Conservation (phyloP, 2,888 invertebrate species). For the Drosophila fulvimacula region DNA sequence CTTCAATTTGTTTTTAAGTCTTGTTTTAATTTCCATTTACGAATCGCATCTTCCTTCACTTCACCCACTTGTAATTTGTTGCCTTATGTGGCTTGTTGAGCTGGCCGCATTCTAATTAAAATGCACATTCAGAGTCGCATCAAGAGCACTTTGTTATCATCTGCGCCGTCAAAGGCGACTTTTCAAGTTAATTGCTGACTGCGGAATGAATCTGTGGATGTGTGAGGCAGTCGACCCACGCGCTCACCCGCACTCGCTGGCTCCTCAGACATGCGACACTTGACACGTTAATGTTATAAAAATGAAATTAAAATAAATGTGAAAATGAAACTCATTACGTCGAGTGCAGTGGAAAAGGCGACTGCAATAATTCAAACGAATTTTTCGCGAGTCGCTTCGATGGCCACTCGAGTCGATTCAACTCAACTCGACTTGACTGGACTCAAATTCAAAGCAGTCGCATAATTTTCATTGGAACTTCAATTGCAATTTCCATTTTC, state of each 20-base stretch:
- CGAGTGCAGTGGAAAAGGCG: slow-evolving; percentile 25
- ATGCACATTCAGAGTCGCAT: slow-evolving; percentile 43
- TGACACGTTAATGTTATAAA: slow-evolving; percentile 60
- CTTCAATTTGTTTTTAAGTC: background rate
- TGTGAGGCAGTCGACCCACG: slow-evolving; percentile 21
- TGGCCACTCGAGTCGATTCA: slow-evolving; percentile 32
- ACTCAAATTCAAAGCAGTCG: slow-evolving; percentile 24
- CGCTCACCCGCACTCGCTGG: slow-evolving; percentile 6
- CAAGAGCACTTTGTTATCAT: slow-evolving; percentile 40
- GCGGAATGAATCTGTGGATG: slow-evolving; percentile 12
- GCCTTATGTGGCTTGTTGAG: slow-evolving; percentile 19
- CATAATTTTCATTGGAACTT: slow-evolving; percentile 48
- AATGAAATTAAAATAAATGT: slow-evolving; percentile 17
- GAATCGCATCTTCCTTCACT: slow-evolving; percentile 4
- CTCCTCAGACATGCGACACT: slow-evolving; percentile 47
- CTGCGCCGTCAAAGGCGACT: slow-evolving; percentile 55
- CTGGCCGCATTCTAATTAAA: slow-evolving; percentile 64
- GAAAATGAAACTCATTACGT: slow-evolving; percentile 63
- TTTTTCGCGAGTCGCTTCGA: slow-evolving; percentile 52
- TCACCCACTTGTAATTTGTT: slow-evolving; percentile 43
- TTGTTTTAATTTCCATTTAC: background rate
- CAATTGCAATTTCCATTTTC: slow-evolving; percentile 39
- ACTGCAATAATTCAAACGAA: slow-evolving; percentile 60
- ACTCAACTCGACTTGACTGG: slow-evolving; percentile 4
- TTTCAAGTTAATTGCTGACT: slow-evolving; percentile 72